Conservation (phyloP, 2,113 vertebrate species). For the Orientallactaga bullata region DNA sequence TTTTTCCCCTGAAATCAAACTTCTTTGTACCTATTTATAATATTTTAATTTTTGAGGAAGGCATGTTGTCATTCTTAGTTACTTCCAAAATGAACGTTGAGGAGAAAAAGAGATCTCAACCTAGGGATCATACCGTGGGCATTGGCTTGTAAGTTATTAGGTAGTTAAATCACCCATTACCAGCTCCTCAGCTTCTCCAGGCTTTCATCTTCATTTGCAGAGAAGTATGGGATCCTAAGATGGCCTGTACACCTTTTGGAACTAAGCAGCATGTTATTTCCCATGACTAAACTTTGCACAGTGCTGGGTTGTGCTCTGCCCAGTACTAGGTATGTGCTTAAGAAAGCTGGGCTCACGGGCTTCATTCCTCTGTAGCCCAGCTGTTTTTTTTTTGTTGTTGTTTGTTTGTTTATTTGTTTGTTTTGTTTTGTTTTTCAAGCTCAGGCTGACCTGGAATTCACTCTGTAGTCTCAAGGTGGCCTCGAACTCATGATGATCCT, state of each 20-base stretch:
- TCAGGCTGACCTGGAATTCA: too few relatives aligned
- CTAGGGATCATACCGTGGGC: background rate
- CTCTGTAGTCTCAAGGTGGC: too few relatives aligned
- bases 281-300: background rate
- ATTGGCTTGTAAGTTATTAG: background rate
- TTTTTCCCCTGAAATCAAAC: background rate
- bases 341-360: background rate
- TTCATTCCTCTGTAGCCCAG: background rate
- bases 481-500: too few relatives aligned
- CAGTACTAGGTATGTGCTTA: background rate
- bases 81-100: background rate
- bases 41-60: constrained; percentile 32
- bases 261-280: background rate
- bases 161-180: background rate
- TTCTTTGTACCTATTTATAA: background rate
- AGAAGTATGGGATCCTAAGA: background rate
- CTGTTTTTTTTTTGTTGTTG: background rate
- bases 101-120: background rate
- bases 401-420: too few relatives aligned
- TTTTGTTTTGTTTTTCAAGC: too few relatives aligned
- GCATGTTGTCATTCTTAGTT: background rate
- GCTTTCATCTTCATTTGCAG: background rate
- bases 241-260: background rate
- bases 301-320: background rate
- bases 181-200: background rate